Evolutionary conservation across 2,797 vertebrate species (phyloP).

Genomic region (Trachurus trachurus): DNA sequence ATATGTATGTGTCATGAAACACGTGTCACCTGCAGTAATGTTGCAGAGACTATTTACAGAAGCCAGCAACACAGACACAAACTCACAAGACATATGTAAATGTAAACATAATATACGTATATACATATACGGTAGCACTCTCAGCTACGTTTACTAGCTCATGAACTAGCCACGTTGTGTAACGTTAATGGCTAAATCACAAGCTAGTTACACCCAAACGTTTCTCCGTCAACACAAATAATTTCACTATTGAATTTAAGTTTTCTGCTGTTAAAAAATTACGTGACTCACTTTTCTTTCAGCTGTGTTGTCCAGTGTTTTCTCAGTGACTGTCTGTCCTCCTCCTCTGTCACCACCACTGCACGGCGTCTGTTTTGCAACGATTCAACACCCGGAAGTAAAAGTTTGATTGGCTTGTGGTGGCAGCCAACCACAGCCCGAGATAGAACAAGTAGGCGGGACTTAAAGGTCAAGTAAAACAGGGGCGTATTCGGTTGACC

Average conservation of each 20-base stretch:
- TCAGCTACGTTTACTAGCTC: not conserved
- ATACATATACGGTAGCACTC: no score
- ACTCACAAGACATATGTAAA: not conserved
- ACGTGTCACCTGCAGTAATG: slow-evolving; percentile 2
- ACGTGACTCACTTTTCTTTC: slow-evolving; percentile 57
- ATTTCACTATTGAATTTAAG: rapidly evolving
- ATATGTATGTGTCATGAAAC: not conserved
- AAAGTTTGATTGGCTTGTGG: slow-evolving; percentile 15
- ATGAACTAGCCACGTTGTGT: slow-evolving; percentile 35
- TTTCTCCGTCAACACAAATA: not conserved
- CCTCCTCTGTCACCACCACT: slow-evolving; percentile 20
- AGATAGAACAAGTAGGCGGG: not conserved
- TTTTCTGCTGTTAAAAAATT: not conserved
- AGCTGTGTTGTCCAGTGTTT: slow-evolving; percentile 1
- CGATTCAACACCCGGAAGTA: slow-evolving; percentile 72
- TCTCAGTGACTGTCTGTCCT: not conserved
- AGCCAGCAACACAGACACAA: not conserved
- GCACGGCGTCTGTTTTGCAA: slow-evolving; percentile 65
- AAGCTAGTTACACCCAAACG: not conserved
- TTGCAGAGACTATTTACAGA: not conserved
- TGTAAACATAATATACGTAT: not conserved
- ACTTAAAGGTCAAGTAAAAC: rapidly evolving
- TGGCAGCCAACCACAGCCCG: slow-evolving; percentile 58
- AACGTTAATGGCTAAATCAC: not conserved
- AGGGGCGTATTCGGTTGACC: not conserved